Percentiles rank a stretch among this genome's conserved stretches.
These are phyloP conservation scores for Meleagris gallopavo DNA, from an alignment of 2,113 vertebrate species.

Conservation along the genomic window DNA sequence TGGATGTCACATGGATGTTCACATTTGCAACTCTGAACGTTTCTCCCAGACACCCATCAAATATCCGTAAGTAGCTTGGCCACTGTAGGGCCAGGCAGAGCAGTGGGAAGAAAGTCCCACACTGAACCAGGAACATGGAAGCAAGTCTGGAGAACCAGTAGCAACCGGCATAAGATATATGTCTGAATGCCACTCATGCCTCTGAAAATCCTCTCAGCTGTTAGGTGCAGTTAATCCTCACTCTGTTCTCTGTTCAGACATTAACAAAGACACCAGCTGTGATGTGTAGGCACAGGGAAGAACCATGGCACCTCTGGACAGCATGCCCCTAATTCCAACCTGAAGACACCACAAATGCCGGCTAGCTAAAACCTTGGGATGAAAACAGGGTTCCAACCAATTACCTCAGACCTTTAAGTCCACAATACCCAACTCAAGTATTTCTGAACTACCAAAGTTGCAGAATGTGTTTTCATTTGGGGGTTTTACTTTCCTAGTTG, in stretches of 20 bases:
- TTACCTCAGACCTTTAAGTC: neutral
- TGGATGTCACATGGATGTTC: neutral
- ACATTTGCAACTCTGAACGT: neutral
- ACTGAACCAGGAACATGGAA: neutral
- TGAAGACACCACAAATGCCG: neutral
- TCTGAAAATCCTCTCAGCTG: slow-evolving; percentile 51
- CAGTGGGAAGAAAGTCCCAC: neutral
- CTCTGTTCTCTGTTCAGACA: neutral
- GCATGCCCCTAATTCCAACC: neutral
- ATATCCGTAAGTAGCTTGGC: neutral
- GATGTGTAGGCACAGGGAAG: neutral
- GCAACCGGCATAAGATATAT: neutral
- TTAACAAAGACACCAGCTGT: neutral
- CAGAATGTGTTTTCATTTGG: neutral
- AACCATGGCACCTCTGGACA: neutral
- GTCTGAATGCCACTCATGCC: slow-evolving; percentile 12
- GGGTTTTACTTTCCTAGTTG: neutral
- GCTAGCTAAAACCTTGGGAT: neutral
- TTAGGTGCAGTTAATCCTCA: slow-evolving; percentile 7
- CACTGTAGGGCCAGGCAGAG: neutral
- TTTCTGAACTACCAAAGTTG: neutral
- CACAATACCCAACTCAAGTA: neutral
- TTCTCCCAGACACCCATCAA: neutral
- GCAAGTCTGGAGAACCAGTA: neutral
- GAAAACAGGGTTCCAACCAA: neutral